Base-by-base conservation (phyloP, 2,888 invertebrate genomes). In the Drosophila paucipuncta region DNA sequence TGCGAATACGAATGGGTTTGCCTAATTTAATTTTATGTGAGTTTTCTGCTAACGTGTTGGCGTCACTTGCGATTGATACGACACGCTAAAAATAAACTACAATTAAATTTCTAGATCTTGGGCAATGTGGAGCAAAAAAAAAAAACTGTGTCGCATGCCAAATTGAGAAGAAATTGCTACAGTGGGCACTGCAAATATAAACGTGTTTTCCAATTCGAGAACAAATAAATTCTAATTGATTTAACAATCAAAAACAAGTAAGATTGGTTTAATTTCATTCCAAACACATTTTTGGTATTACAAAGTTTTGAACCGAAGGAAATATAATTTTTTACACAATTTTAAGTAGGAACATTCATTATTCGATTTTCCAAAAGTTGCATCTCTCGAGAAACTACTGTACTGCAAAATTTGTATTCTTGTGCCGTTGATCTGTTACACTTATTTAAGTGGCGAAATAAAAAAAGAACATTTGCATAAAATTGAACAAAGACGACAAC, bases 41-140 rank as follows among this genome's bases (percentile, higher is more conserved):
- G 57, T 78, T 88, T 75, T 80, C 85, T 85, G 90, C 80, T 88
- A 88, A 90, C 90, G 88, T 89, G 88, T 54, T 80, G 72, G 57
- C 67, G 71, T 74, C 71, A 89, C 77, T 63, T 49, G 6, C 22
- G 22, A 73, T 31, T 31, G 25, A 60, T 39, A 50, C 43, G 53
- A 4, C 43, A 28, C 16, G 4, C 60, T 63, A 63, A 64, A 75
- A 79, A 80, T 79, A 80, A 75, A 49, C 57, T 49, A 68, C 65
- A 58, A 68, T 73, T 78, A 66, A 68, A 62, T 65, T 73, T 77
- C 58, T 22, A 68, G 71, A 78, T 68, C 68, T 65, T 63, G 66
- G 57, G 52, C 63, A 41, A 35, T 57, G 31, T 25, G n/a, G 22
- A 53, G 66, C 63, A 62, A 54, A 59, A 67, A 59, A 70, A 53